Base-by-base conservation (phyloP, 2,113 vertebrate genomes). In the Caranx ignobilis region DNA sequence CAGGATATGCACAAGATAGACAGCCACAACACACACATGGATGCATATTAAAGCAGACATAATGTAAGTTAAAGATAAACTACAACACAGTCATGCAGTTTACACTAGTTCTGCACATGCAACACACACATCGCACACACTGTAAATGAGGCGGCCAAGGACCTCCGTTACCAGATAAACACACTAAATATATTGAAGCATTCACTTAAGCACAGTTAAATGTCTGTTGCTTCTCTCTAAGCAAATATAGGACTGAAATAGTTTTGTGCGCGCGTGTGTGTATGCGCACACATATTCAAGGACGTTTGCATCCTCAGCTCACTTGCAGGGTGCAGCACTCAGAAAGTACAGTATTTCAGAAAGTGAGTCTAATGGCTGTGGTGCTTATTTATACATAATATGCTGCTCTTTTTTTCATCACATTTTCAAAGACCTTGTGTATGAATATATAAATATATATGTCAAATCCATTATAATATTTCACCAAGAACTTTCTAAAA, bases 151-250 rank as follows among this genome's bases (percentile, higher is more conserved):
- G 87, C 88, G 87, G 86, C 82, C 86, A 9, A 67, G 31, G 78
- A 81, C 79, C 88, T 87, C 82, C 57, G 71, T n/a, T 56, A 88
- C 88, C 90, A 91, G 72, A 89, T 62, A 93, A 89, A 93, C 83
- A 90, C 8, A 35, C 66, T 64, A 75, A 84, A 76, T 90, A 82
- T 75, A 84, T 71, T 71, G 70, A 63, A 71, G 84, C 75, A 69
- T 88, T 91, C 68, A 86, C 74, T 69, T 11, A 86, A 81, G 61
- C 62, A 88, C 63, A 93, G 84, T 69, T 81, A 69, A 75, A 67
- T 65, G 81, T 80, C 75, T 93, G 83, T 83, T 90, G 47, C 75
- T 76, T 69, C 65, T 43, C 34, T 39, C 55, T 43, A 41, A 62
- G 70, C 45, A 88, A 87, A 81, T 31, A 80, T n/a, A 37, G 13